Evolutionary conservation across 2,888 invertebrate genomes (phyloP).

Genomic region (Drosophila parthenogenetica): DNA sequence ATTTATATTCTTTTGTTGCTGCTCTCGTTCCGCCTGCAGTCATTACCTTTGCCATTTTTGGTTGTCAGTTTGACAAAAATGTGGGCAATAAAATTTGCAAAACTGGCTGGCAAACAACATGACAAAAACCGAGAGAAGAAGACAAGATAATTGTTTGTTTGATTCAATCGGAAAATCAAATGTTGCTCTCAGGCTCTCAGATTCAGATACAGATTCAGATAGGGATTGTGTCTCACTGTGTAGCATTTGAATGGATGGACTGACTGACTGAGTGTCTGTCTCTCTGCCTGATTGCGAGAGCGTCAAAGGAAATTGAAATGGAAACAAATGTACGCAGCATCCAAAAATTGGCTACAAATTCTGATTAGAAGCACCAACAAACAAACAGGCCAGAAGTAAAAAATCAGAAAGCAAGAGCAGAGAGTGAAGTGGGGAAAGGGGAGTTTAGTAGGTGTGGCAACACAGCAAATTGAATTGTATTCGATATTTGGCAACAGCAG

Average conservation of each 20-base stretch:
- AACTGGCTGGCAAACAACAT: slow-evolving; percentile 35
- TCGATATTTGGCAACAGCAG: slow-evolving; percentile 45
- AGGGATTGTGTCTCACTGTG: slow-evolving; percentile 17
- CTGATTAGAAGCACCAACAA: slow-evolving; percentile 74
- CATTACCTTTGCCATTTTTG: slow-evolving; percentile 39
- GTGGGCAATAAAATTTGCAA: slow-evolving; percentile 71
- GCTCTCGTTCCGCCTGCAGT: slow-evolving; percentile 21
- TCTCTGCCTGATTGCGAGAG: slow-evolving; percentile 67
- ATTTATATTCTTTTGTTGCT: slow-evolving; percentile 18
- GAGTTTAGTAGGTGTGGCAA: slow-evolving; percentile 63
- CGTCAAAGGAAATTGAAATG: slow-evolving; percentile 71
- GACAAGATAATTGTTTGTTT: slow-evolving; percentile 80
- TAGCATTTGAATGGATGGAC: slow-evolving; percentile 44
- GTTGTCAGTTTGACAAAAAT: slow-evolving; percentile 59
- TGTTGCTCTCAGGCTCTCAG: slow-evolving; percentile 50
- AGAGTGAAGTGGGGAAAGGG: slow-evolving; percentile 14
- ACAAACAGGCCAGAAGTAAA: slow-evolving; percentile 57
- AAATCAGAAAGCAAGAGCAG: slow-evolving; percentile 23
- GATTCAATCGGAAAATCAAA: slow-evolving; percentile 79
- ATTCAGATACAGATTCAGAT: slow-evolving; percentile 8
- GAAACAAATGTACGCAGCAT: slow-evolving; percentile 66
- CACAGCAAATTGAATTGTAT: slow-evolving; percentile 75
- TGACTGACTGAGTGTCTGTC: slow-evolving; percentile 55
- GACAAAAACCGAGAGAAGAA: slow-evolving; percentile 31
- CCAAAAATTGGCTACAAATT: slow-evolving; percentile 77